phyloP scores from a whole-genome alignment of 1,140 invertebrate species.

The Trialeurodes vaporariorum region DNA sequence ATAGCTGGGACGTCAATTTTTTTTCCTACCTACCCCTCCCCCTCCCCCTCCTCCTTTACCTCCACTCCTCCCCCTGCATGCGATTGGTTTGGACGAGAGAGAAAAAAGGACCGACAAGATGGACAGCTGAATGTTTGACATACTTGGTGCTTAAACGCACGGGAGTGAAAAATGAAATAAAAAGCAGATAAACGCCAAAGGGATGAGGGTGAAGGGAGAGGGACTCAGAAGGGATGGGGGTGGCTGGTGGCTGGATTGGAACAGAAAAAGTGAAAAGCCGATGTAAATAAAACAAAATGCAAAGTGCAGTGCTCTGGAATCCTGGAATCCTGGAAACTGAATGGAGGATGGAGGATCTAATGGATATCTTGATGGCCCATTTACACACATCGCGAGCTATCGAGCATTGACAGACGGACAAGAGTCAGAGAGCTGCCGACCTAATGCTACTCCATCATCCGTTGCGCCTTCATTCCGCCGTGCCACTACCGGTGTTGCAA shows the following conservation, averaged over 20 bases:
- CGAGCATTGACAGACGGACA: background rate
- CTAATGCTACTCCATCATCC: background rate
- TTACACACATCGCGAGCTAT: background rate
- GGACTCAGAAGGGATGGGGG: background rate
- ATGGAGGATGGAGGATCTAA: background rate
- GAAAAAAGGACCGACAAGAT: too few relatives aligned
- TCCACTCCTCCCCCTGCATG: too few relatives aligned
- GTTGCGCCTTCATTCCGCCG: too few relatives aligned
- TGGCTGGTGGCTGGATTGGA: background rate
- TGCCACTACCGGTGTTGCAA: too few relatives aligned
- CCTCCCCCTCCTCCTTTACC: too few relatives aligned
- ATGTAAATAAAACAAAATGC: background rate
- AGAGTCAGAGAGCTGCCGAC: background rate
- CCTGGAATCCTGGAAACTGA: too few relatives aligned
- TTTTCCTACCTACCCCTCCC: too few relatives aligned
- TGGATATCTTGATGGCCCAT: background rate
- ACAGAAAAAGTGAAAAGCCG: background rate
- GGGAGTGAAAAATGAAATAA: constrained; percentile 5
- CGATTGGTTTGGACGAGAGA: too few relatives aligned
- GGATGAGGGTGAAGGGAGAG: background rate
- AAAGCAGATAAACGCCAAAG: background rate
- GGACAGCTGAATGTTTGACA: background rate
- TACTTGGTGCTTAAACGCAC: constrained; percentile 8
- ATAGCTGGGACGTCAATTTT: too few relatives aligned
- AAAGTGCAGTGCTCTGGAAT: too few relatives aligned